Conservation (phyloP, 2,797 vertebrate genomes). For the Molothrus ater region DNA sequence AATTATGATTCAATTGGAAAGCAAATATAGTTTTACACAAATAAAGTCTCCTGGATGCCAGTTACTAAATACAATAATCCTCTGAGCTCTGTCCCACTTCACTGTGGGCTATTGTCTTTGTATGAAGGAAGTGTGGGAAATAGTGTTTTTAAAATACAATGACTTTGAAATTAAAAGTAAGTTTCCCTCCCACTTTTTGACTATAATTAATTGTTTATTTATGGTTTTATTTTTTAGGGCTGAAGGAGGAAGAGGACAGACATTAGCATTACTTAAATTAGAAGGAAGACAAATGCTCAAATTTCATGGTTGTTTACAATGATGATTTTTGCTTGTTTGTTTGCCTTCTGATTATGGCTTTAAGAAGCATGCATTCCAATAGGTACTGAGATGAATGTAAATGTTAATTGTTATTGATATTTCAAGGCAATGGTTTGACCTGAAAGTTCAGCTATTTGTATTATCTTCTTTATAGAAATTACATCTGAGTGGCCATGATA, state of each 20-base stretch:
- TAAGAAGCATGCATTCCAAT: not conserved
- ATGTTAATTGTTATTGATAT: slow-evolving; percentile 31
- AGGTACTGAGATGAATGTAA: not conserved
- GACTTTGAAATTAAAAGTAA: not conserved
- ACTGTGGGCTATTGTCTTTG: not conserved
- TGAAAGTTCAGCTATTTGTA: slow-evolving; percentile 20
- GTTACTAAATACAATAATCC: not conserved
- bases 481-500: slow-evolving; percentile 3
- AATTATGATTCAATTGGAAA: not conserved
- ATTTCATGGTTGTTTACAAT: not conserved
- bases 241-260: not conserved
- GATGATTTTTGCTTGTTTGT: not conserved
- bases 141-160: not conserved
- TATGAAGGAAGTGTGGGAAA: not conserved
- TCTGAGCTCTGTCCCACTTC: not conserved
- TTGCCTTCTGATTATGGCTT: not conserved
- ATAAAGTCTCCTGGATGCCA: not conserved
- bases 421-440: slow-evolving; percentile 15
- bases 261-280: not conserved
- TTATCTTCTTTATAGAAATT: slow-evolving; percentile 45
- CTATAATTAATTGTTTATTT: not conserved
- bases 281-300: not conserved
- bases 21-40: not conserved
- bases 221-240: not conserved
- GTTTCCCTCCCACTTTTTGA: not conserved